These are phyloP conservation scores for Hyposoter didymator DNA, from an alignment of 2,888 invertebrate genomes.

Conservation along the genomic window DNA sequence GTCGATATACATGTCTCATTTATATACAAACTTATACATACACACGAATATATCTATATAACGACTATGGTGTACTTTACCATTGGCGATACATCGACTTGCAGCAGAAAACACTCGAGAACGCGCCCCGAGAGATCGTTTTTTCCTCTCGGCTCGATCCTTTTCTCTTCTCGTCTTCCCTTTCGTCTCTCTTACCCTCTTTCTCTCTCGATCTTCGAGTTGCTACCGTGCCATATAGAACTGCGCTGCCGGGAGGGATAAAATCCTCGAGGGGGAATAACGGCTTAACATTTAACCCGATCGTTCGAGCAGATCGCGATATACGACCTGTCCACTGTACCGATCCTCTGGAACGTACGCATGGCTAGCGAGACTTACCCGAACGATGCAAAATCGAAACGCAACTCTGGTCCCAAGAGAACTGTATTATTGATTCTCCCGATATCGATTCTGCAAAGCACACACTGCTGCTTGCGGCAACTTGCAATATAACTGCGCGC, in stretches of 20 bases:
- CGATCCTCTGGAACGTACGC: slow-evolving; percentile 48
- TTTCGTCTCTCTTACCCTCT: not conserved
- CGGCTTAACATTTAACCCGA: slow-evolving; percentile 67
- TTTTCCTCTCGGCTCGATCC: slow-evolving; percentile 41
- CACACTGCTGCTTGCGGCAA: not conserved
- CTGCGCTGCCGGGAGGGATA: slow-evolving; percentile 41
- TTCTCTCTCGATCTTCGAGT: slow-evolving; percentile 41
- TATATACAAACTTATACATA: slow-evolving; percentile 76
- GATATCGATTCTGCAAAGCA: slow-evolving; percentile 3
- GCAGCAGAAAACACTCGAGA: slow-evolving; percentile 65
- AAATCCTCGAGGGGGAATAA: slow-evolving; percentile 60
- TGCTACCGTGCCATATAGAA: slow-evolving; percentile 49
- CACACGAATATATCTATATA: slow-evolving; percentile 51
- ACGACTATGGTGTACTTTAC: slow-evolving; percentile 42
- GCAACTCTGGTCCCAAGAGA: slow-evolving; percentile 5
- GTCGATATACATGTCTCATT: slow-evolving; percentile 82
- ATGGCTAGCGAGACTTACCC: slow-evolving; percentile 35
- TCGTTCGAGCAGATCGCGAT: slow-evolving; percentile 63
- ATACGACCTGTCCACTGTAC: slow-evolving; percentile 56
- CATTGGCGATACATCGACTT: slow-evolving; percentile 65
- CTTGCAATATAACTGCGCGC: not conserved
- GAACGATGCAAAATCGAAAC: slow-evolving; percentile 35
- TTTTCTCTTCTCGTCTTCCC: slow-evolving; percentile 24
- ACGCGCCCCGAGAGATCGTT: slow-evolving; percentile 66
- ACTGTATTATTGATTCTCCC: slow-evolving; percentile 27